Evolutionary conservation across 1,140 invertebrate species (phyloP).

Genomic region (Nephila pilipes): DNA sequence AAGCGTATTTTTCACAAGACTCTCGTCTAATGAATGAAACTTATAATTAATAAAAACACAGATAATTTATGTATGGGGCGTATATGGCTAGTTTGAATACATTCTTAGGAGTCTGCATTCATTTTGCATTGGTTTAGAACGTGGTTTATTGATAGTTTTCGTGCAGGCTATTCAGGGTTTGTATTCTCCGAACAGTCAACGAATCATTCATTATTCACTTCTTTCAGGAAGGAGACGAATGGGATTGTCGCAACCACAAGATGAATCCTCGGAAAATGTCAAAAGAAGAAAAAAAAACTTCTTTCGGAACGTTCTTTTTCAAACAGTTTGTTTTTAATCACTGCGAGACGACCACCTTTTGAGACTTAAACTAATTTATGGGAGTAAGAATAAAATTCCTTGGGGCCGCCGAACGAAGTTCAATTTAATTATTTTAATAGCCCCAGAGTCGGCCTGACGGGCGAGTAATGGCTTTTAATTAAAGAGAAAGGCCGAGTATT

Average conservation of each 20-base stretch:
- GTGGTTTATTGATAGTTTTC: too few relatives aligned
- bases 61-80: too few relatives aligned
- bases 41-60: too few relatives aligned
- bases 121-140: too few relatives aligned
- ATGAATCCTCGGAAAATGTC: too few relatives aligned
- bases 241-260: not conserved
- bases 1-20: too few relatives aligned
- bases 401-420: not conserved
- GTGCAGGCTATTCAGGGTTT: too few relatives aligned
- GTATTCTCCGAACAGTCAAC: not conserved
- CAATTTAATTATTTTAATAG: slow-evolving; percentile 28
- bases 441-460: not conserved
- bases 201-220: not conserved
- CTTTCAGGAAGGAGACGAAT: not conserved
- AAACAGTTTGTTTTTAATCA: not conserved
- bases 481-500: not conserved
- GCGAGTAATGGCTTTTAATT: not conserved
- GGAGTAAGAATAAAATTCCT: not conserved
- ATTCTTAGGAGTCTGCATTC: too few relatives aligned
- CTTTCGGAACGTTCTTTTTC: not conserved
- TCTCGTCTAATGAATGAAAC: too few relatives aligned
- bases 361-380: not conserved
- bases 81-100: too few relatives aligned
- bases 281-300: not conserved
- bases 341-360: not conserved